Percentiles rank a stretch among this genome's conserved stretches.
phyloP scores from a whole-genome alignment of 2,797 vertebrate genomes.

The Chloroceryle amazona region DNA sequence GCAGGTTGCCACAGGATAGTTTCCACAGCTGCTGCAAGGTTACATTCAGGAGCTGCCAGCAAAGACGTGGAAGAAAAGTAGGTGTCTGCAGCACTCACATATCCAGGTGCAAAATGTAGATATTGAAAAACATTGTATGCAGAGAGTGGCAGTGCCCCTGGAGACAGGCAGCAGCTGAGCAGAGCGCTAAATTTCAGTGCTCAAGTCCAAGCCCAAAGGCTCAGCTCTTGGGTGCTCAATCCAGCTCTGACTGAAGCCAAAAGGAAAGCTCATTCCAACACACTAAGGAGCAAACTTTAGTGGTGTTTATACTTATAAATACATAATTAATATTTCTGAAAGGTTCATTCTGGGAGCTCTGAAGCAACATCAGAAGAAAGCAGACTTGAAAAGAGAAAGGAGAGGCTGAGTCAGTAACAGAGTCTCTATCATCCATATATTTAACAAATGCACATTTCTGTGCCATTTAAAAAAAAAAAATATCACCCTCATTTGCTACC shows the following conservation, averaged over 20 bases:
- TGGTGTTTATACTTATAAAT: background rate
- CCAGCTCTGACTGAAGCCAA: background rate
- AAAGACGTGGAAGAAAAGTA: background rate
- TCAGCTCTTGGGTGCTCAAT: background rate
- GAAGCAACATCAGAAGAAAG: constrained; percentile 11
- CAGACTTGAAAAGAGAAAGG: background rate
- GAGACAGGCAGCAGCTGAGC: background rate
- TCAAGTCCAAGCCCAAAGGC: background rate
- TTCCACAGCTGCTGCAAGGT: background rate
- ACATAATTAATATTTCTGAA: background rate
- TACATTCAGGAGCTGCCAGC: background rate
- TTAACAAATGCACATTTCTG: background rate
- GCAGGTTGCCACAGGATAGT: background rate
- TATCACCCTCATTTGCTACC: background rate
- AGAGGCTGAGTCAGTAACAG: background rate
- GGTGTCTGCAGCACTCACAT: background rate
- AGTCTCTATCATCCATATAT: background rate
- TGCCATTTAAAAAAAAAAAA: background rate
- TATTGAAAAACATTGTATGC: background rate
- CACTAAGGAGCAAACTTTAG: background rate
- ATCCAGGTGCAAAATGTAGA: background rate
- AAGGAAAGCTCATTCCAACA: background rate
- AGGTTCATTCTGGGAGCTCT: background rate
- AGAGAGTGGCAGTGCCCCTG: background rate
- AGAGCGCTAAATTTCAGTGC: background rate